Evolutionary conservation across 23 tunicate species (phyloP).

Genomic region (Trididemnum clinides): DNA sequence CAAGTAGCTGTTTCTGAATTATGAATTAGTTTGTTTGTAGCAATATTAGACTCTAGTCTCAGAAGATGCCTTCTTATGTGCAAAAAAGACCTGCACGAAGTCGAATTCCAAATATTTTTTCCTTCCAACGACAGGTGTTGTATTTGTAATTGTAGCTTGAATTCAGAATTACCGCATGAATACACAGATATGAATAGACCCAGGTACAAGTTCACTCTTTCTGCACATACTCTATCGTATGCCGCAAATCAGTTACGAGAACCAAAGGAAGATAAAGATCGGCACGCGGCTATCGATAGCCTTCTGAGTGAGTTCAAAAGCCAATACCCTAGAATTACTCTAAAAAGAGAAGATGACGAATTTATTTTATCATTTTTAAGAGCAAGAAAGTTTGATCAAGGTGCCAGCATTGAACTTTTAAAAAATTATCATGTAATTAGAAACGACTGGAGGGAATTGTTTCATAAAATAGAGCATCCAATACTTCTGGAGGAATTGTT

Average conservation of each 20-base stretch:
- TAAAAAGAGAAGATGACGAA: background rate
- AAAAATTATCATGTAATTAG: background rate
- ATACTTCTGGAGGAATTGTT: background rate
- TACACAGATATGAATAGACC: too few species aligned
- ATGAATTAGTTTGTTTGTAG: too few species aligned
- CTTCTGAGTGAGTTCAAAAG: background rate
- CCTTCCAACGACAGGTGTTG: too few species aligned
- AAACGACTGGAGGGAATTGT: background rate
- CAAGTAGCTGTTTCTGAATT: too few species aligned
- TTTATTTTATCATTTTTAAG: background rate
- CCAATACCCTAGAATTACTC: background rate
- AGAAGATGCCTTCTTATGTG: too few species aligned
- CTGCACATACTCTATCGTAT: background rate
- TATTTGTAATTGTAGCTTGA: too few species aligned
- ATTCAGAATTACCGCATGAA: too few species aligned
- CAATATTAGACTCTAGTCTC: too few species aligned
- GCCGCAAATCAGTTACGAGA: background rate
- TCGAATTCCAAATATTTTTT: too few species aligned
- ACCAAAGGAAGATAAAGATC: background rate
- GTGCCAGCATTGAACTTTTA: background rate
- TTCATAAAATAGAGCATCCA: background rate
- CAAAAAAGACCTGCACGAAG: too few species aligned
- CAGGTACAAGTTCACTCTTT: too few species aligned
- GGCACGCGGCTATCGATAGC: background rate
- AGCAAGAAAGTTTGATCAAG: background rate